Evolutionary conservation across 2,888 invertebrate species (phyloP).

Genomic region (Smittia aterrima): DNA sequence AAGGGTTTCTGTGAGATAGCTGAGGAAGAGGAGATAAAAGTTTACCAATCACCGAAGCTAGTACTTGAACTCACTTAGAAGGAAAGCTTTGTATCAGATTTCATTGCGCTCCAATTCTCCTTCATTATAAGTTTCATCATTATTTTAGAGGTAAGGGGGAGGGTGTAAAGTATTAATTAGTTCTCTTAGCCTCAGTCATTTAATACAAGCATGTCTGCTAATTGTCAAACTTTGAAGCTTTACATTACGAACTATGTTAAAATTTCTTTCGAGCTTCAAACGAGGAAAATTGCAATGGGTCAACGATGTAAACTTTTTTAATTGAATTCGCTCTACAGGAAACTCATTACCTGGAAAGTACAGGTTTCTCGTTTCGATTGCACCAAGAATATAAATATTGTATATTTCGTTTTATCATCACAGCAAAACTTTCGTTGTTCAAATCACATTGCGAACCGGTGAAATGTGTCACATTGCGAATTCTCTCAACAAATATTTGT

Average conservation of each 20-base stretch:
- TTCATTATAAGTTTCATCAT: conserved; percentile 8
- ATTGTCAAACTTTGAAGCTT: conserved; percentile 17
- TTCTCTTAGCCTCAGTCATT: not conserved
- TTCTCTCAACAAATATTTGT: too few relatives aligned
- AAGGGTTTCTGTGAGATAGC: not conserved
- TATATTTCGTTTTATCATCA: too few relatives aligned
- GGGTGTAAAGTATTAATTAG: not conserved
- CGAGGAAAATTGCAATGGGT: not conserved
- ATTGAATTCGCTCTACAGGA: too few relatives aligned
- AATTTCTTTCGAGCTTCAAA: not conserved
- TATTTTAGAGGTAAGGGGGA: not conserved
- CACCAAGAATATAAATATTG: too few relatives aligned
- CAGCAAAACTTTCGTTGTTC: too few relatives aligned
- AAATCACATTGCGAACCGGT: too few relatives aligned
- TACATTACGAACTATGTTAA: too few relatives aligned
- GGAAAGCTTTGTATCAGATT: not conserved
- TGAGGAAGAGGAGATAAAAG: not conserved
- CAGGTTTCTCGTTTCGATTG: too few relatives aligned
- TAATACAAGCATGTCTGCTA: not conserved
- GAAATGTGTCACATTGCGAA: too few relatives aligned
- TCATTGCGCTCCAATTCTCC: not conserved
- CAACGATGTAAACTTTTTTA: not conserved
- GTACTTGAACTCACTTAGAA: not conserved
- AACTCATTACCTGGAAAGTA: too few relatives aligned
- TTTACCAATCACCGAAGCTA: not conserved